Conservation (phyloP, 2,888 invertebrate species). For the Sphaerolaimus hirsutus region DNA sequence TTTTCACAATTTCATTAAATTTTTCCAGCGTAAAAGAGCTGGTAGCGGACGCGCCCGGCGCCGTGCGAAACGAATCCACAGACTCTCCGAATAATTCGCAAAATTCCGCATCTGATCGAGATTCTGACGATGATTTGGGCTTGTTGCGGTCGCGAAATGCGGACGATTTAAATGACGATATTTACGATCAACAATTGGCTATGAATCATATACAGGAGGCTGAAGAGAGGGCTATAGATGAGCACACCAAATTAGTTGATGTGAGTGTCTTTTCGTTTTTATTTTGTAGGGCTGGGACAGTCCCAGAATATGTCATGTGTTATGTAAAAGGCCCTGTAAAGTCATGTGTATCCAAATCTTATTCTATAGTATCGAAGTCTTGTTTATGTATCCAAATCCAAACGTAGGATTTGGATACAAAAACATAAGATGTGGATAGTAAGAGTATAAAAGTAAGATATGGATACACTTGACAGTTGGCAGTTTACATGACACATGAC, state of each 20-base stretch:
- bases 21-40: constrained; percentile 4
- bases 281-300: neutral
- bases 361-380: no score
- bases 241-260: constrained; percentile 1
- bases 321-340: no score
- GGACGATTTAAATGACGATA: constrained; percentile 3
- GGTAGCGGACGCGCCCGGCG: neutral
- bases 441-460: no score
- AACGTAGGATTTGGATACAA: neutral
- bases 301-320: no score
- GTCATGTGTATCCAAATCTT: no score
- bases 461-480: no score
- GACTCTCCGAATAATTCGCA: neutral
- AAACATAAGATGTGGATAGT: no score
- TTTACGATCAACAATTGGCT: constrained; percentile 4
- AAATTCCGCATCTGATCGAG: neutral
- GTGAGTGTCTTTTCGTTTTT: neutral
- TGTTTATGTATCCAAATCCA: neutral
- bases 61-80: neutral
- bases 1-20: no score
- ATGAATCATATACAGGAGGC: constrained; percentile 5
- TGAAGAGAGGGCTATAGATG: constrained; percentile 5
- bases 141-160: constrained; percentile 7
- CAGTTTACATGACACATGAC: no score
- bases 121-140: constrained; percentile 4